Percentiles rank a stretch among this genome's conserved stretches.
Evolutionary conservation across 2,797 vertebrate genomes (phyloP).

Genomic region (Siniperca scherzeri): DNA sequence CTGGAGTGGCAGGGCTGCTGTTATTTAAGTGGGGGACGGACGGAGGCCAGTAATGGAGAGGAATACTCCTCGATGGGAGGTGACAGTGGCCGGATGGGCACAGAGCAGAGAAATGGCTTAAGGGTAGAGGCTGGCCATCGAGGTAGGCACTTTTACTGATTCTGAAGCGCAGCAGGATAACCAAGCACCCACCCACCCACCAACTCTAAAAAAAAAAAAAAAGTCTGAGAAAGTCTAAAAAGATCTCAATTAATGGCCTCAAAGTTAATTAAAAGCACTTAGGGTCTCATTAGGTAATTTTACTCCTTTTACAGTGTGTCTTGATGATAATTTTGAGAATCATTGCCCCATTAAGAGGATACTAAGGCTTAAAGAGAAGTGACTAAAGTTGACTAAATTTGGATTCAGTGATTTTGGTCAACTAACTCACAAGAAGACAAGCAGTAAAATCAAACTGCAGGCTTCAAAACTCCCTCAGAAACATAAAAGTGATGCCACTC

Average conservation of each 20-base stretch:
- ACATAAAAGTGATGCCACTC: neutral
- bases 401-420: neutral
- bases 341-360: neutral
- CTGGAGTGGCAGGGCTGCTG: constrained; percentile 82
- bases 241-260: constrained; percentile 9
- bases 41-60: constrained; percentile 82
- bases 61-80: constrained; percentile 78
- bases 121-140: constrained; percentile 29
- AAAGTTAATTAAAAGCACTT: neutral
- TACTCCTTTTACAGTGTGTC: neutral
- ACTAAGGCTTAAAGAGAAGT: neutral
- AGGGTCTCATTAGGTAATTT: neutral
- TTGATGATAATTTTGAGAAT: neutral
- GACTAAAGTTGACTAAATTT: neutral
- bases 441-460: neutral
- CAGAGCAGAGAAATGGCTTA: constrained; percentile 55
- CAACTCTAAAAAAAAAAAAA: neutral
- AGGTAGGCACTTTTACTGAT: constrained; percentile 18
- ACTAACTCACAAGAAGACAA: neutral
- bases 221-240: neutral
- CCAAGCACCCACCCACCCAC: neutral
- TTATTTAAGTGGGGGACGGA: constrained; percentile 84
- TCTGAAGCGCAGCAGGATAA: constrained; percentile 18
- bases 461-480: neutral
- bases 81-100: constrained; percentile 70